Base-by-base conservation (phyloP, 2,113 vertebrate species). In the Numida meleagris region DNA sequence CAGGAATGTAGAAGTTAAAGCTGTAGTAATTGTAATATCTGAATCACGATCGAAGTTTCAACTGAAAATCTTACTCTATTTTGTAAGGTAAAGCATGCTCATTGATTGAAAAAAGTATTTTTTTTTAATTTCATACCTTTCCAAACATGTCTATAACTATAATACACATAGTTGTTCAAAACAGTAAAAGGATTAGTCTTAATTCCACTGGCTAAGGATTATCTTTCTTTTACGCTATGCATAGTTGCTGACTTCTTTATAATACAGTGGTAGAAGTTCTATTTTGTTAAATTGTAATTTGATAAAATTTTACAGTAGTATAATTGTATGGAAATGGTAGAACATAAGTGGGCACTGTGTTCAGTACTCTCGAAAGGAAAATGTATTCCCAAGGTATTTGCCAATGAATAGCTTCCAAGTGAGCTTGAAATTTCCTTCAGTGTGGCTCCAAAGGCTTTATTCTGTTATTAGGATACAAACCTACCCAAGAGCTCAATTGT, bases 1-100 rank as follows among this genome's bases (percentile, higher is more conserved):
- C 5, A 71, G 67, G 34, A 90, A 77, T 70, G 20, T 36, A 57
- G 79, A 73, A 59, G 78, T 77, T 77, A 74, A 76, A 77, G 20
- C 3, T 63, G 2, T 38, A 81, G 53, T 14, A 91, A 82, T 23
- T 63, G 1, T 50, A 16, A 7, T 67, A 53, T 51, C 0, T 0
- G 40, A 88, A 90, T 45, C 6, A 20, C 0, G 9, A n/a, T 38
- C 2, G 0, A 78, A 72, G 40, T 58, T 82, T 67, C 50, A 74
- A 25, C 0, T 73, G 40, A 82, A 93, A 79, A 31, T 40, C 3
- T 77, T 82, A 55, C 75, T 81, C n/a, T 1, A 6, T 50, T 36
- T 23, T 25, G 42, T 17, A 67, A 55, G 31, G 7, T 34, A 55
- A 88, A 93, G 45, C 31, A 2, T 24, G 68, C 4, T 33, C 16